A percentile compares a stretch with the other conserved stretches of the same genome.
Conservation (phyloP, 2,797 vertebrate genomes). For the Gouania willdenowi region DNA sequence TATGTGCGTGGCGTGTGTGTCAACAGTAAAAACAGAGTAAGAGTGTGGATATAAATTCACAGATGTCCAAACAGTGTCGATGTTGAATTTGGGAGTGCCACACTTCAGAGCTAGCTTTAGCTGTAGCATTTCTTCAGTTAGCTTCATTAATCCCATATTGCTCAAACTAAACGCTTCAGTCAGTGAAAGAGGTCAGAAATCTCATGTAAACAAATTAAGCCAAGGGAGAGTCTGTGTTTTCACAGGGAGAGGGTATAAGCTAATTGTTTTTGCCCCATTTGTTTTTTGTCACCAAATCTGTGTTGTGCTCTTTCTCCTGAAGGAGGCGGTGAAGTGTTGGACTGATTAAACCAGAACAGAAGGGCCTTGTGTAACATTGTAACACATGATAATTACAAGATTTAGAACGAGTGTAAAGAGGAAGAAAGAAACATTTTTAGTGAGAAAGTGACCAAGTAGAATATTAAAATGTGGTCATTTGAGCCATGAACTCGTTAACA, state of each 20-base stretch:
- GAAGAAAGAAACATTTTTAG: too few relatives aligned
- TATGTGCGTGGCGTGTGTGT: too few relatives aligned
- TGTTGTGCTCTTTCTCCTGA: neutral
- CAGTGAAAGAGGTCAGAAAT: conserved; percentile 9
- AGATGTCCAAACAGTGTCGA: conserved; percentile 42
- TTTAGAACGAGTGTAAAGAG: neutral
- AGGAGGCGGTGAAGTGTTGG: neutral
- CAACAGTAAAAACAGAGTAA: conserved; percentile 1
- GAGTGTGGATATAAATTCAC: conserved; percentile 24
- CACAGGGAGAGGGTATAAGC: neutral
- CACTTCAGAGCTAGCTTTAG: too few relatives aligned
- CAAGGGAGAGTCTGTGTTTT: conserved; percentile 6
- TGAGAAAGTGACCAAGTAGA: too few relatives aligned
- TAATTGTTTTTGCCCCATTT: conserved; percentile 21
- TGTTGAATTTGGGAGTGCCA: too few relatives aligned
- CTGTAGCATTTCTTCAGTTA: too few relatives aligned
- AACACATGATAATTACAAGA: conserved; percentile 40
- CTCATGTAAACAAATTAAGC: conserved; percentile 10
- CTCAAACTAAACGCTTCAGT: conserved; percentile 2
- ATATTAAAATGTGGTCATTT: too few relatives aligned
- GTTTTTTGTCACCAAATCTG: neutral
- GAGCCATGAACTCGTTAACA: too few relatives aligned
- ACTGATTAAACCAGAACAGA: conserved; percentile 11
- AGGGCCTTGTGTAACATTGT: neutral
- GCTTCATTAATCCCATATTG: neutral